Evolutionary conservation across 1,140 invertebrate species (phyloP).

Genomic region (Heliconius melpomene): DNA sequence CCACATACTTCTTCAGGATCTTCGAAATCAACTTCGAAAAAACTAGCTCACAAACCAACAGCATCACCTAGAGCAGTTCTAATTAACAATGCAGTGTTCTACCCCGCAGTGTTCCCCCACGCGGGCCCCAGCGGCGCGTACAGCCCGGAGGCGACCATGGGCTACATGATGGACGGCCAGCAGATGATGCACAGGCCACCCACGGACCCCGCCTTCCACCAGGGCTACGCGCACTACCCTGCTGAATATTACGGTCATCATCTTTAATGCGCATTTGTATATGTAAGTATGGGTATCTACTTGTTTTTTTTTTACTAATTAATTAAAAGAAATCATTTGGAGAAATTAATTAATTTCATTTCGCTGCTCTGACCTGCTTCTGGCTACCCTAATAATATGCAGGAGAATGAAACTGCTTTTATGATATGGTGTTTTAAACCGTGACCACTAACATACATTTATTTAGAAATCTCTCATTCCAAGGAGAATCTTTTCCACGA

Average conservation of each 20-base stretch:
- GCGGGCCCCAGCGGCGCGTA: conserved; percentile 96
- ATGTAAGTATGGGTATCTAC: conserved; percentile 60
- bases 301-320: too few relatives aligned
- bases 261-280: conserved; percentile 85
- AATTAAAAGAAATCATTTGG: too few relatives aligned
- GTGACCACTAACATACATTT: too few relatives aligned
- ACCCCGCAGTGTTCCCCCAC: conserved; percentile 91
- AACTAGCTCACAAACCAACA: background rate
- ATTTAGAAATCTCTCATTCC: too few relatives aligned
- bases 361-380: too few relatives aligned
- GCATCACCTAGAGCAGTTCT: conserved; percentile 29
- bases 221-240: conserved; percentile 93
- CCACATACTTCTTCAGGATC: too few relatives aligned
- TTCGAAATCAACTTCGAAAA: background rate
- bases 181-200: conserved; percentile 97
- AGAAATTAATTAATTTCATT: background rate
- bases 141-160: conserved; percentile 96
- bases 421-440: too few relatives aligned
- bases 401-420: too few relatives aligned
- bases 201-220: conserved; percentile 93
- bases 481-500: too few relatives aligned
- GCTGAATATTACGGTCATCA: conserved; percentile 95
- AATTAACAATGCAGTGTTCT: conserved; percentile 79
- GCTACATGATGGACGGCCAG: conserved; percentile 98
- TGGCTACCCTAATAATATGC: accelerated